Evolutionary conservation across 2,113 vertebrate species (phyloP).

Genomic region (Clarias magur): DNA sequence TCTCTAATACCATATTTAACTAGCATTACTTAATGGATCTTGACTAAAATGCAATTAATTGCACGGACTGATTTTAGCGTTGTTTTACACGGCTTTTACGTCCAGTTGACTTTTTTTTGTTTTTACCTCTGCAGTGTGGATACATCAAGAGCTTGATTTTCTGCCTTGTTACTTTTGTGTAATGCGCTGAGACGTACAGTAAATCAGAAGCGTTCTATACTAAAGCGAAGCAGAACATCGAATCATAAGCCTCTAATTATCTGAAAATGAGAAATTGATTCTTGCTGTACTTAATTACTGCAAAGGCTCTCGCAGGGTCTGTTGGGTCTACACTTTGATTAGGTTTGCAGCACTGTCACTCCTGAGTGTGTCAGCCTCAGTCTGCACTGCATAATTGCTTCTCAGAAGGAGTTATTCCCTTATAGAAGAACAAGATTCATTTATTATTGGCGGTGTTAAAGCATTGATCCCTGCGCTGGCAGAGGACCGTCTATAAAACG

Average conservation of each 20-base stretch:
- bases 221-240: slow-evolving; percentile 41
- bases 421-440: slow-evolving; percentile 45
- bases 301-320: slow-evolving; percentile 18
- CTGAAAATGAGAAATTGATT: slow-evolving; percentile 56
- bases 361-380: slow-evolving; percentile 26
- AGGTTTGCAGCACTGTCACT: slow-evolving; percentile 33
- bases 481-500: slow-evolving; percentile 50
- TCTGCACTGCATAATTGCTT: slow-evolving; percentile 44
- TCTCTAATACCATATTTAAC: background rate
- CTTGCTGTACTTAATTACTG: slow-evolving; percentile 51
- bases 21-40: background rate
- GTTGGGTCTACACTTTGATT: slow-evolving; percentile 54
- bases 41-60: background rate
- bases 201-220: background rate
- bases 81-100: background rate
- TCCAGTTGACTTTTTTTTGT: background rate
- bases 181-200: slow-evolving; percentile 28
- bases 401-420: slow-evolving; percentile 41
- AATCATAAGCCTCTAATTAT: slow-evolving; percentile 50
- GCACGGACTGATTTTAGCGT: background rate
- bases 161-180: background rate
- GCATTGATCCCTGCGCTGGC: slow-evolving; percentile 41
- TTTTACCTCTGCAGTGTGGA: background rate
- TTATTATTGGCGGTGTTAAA: slow-evolving; percentile 48
- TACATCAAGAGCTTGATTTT: slow-evolving; percentile 14